Percentiles rank a stretch among this genome's conserved stretches.
Evolutionary conservation across 1,140 invertebrate genomes (phyloP).

Genomic region (Aphis gossypii): DNA sequence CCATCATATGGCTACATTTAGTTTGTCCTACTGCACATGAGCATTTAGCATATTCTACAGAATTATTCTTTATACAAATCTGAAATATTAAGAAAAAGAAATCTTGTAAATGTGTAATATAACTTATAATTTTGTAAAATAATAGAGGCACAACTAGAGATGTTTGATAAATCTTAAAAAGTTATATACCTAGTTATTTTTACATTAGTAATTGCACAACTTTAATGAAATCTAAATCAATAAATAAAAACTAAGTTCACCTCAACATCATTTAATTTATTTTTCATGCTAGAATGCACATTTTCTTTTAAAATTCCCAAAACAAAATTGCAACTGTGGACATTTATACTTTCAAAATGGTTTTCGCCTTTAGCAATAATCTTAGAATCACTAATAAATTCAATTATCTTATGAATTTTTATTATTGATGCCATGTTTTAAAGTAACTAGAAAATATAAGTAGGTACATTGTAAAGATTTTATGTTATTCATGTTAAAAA

Average conservation of each 20-base stretch:
- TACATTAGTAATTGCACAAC: neutral
- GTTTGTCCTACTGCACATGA: neutral
- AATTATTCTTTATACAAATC: neutral
- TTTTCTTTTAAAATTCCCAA: neutral
- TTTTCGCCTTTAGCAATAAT: neutral
- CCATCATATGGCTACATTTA: conserved; percentile 14
- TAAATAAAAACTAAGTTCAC: neutral
- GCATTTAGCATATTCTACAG: neutral
- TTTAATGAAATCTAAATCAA: neutral
- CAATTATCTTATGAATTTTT: neutral
- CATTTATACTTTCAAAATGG: neutral
- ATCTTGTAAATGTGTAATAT: neutral
- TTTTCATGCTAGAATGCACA: neutral
- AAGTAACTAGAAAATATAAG: neutral
- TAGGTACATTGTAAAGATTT: neutral
- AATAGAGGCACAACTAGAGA: neutral
- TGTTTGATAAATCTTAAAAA: neutral
- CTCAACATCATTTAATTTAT: conserved; percentile 8
- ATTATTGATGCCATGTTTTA: neutral
- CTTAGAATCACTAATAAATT: neutral
- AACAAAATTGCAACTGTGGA: neutral
- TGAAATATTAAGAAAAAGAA: conserved; percentile 10
- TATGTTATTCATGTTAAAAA: neutral
- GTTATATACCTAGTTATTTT: neutral
- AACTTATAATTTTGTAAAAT: neutral